phyloP scores from a whole-genome alignment of 53 echinoderm and acorn worm genomes.

The Arbacia lixula region DNA sequence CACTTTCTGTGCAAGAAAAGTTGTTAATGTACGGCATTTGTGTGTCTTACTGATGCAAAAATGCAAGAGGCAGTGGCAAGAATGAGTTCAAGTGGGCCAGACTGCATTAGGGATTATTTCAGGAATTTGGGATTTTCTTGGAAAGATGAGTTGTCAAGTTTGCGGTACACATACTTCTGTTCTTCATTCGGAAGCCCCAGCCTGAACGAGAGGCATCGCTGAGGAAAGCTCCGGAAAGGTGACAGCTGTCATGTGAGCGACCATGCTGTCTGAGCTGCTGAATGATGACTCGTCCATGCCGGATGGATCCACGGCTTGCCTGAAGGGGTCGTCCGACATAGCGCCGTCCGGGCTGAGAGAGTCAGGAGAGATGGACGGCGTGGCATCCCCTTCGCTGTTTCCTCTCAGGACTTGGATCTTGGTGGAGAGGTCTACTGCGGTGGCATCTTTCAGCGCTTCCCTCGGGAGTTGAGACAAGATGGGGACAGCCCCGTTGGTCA shows the following conservation, averaged over 20 bases:
- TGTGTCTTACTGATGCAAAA: no score
- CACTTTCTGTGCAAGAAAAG: no score
- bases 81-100: no score
- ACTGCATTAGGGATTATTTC: no score
- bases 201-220: constrained; percentile 19
- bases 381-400: constrained; percentile 46
- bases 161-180: background rate
- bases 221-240: constrained; percentile 38
- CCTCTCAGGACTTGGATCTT: constrained; percentile 50
- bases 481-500: constrained; percentile 12
- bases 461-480: constrained; percentile 18
- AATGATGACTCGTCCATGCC: constrained; percentile 52
- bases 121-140: no score
- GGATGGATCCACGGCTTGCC: constrained; percentile 37
- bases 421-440: constrained; percentile 30
- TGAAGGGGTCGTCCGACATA: constrained; percentile 54
- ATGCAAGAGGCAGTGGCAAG: no score
- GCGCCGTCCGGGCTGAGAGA: constrained; percentile 52
- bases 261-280: constrained; percentile 50
- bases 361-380: constrained; percentile 50
- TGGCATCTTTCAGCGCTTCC: constrained; percentile 14
- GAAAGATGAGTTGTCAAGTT: no score
- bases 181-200: constrained; percentile 35
- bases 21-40: no score
- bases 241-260: constrained; percentile 45